phyloP scores from a whole-genome alignment of 2,113 vertebrate genomes.

The Macrotis lagotis region DNA sequence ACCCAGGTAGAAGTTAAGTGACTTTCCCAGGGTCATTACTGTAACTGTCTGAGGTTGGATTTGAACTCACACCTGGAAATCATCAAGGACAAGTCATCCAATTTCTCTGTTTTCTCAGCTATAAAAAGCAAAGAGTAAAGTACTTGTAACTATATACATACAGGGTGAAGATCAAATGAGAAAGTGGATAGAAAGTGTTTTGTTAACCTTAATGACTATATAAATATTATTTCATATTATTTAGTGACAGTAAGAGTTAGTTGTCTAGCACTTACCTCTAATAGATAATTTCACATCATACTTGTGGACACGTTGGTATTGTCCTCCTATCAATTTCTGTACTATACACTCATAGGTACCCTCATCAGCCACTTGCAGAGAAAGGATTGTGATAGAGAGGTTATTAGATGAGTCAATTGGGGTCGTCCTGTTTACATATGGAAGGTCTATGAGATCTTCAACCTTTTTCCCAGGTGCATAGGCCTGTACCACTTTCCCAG shows the following conservation, averaged over 20 bases:
- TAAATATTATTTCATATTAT: background rate
- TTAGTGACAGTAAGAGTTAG: background rate
- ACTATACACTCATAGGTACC: constrained; percentile 79
- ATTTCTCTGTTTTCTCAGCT: background rate
- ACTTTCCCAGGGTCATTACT: background rate
- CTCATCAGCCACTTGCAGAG: constrained; percentile 67
- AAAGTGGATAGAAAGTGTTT: background rate
- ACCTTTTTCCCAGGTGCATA: fast-evolving
- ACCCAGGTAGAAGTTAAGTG: background rate
- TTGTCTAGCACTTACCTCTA: constrained; percentile 77
- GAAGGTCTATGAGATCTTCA: fast-evolving
- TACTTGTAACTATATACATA: background rate
- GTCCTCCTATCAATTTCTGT: background rate
- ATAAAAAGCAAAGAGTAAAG: background rate
- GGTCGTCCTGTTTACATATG: constrained; percentile 69
- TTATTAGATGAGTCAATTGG: constrained; percentile 54
- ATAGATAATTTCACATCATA: constrained; percentile 50
- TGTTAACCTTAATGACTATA: background rate
- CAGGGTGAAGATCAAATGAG: background rate
- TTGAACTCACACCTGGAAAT: too few species aligned
- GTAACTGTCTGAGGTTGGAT: background rate
- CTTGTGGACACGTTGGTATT: background rate
- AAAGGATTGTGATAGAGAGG: constrained; percentile 74
- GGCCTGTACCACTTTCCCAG: constrained; percentile 53
- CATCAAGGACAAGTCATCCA: background rate